Evolutionary conservation across 2,797 vertebrate species (phyloP), one percentile per base, ranked within the genome.

Genomic region (Sebastes steindachneri): DNA sequence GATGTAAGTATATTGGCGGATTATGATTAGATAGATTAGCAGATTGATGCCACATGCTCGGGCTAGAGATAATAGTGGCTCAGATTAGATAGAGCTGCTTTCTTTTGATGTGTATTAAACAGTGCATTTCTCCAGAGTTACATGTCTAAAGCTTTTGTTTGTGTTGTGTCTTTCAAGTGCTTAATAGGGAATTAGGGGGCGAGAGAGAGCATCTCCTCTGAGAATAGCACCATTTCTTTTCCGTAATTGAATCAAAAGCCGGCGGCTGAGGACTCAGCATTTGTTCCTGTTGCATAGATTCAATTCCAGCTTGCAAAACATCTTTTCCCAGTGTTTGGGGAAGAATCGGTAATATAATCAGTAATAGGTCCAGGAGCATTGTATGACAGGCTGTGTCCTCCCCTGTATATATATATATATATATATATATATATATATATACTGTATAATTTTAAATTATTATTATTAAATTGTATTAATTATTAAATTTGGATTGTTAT

Each of bases 61-160:
- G 35, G 28, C n/a, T 15, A 28, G 67, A 83, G 66, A 35, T 65
- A 60, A 73, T 48, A 31, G 54, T 12, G 2, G 14, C 37, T 73
- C 2, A 48, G 75, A 80, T 83, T 64, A 64, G 67, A 66, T 5
- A 15, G 25, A 63, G 71, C 74, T 17, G 64, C 71, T 75, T 77
- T 63, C 35, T 55, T 75, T 31, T 70, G 45, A 68, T 68, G 65
- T 59, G 65, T 62, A 79, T 71, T 76, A 17, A 75, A 76, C 19
- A 41, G 57, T 58, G 23, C 59, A 33, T 74, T 37, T 74, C 23
- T 72, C 35, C 12, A 35, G 68, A 58, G 14, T 29, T 72, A 25
- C 31, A 57, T 23, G 48, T 35, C 51, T 29, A 59, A 70, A 79
- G 54, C 73, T 48, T 75, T 54, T 74, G 33, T 88, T 84, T 82